phyloP scores from a whole-genome alignment of 2,888 invertebrate species.

The Neuroscelio doddi region DNA sequence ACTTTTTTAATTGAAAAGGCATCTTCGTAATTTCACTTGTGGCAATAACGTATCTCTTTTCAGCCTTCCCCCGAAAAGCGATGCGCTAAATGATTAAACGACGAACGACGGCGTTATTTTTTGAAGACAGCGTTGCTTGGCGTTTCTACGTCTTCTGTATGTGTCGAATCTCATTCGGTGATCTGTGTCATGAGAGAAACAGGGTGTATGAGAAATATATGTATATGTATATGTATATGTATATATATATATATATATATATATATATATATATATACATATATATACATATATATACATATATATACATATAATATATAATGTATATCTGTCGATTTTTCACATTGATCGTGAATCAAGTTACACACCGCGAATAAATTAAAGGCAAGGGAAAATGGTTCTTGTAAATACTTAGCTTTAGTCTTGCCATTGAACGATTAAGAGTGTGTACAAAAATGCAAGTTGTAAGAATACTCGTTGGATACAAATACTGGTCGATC shows the following conservation, averaged over 20 bases:
- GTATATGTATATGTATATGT: constrained; percentile 36
- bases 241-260: constrained; percentile 34
- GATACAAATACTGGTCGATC: constrained; percentile 46
- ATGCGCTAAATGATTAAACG: constrained; percentile 17
- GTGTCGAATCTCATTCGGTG: constrained; percentile 16
- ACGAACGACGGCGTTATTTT: constrained; percentile 23
- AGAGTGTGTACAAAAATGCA: constrained; percentile 43
- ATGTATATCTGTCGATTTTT: constrained; percentile 46
- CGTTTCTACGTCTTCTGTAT: constrained; percentile 18
- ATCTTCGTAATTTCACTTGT: constrained; percentile 29
- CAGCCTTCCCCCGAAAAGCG: constrained; percentile 10
- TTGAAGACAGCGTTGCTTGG: constrained; percentile 11
- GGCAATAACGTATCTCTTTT: constrained; percentile 38
- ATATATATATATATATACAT: constrained; percentile 28
- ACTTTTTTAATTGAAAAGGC: constrained; percentile 18
- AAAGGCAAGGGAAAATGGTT: constrained; percentile 48
- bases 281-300: constrained; percentile 31
- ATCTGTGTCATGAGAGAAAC: constrained; percentile 40
- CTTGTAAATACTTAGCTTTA: constrained; percentile 55
- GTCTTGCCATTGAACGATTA: constrained; percentile 52
- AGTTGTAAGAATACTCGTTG: constrained; percentile 46
- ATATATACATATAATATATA: constrained; percentile 34
- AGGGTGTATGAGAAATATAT: constrained; percentile 44
- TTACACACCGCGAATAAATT: constrained; percentile 45
- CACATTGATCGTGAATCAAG: constrained; percentile 38